Percentiles rank a stretch among this genome's conserved stretches.
These are phyloP conservation scores for Acromyrmex charruanus DNA, from an alignment of 1,140 invertebrate genomes.

Conservation along the genomic window DNA sequence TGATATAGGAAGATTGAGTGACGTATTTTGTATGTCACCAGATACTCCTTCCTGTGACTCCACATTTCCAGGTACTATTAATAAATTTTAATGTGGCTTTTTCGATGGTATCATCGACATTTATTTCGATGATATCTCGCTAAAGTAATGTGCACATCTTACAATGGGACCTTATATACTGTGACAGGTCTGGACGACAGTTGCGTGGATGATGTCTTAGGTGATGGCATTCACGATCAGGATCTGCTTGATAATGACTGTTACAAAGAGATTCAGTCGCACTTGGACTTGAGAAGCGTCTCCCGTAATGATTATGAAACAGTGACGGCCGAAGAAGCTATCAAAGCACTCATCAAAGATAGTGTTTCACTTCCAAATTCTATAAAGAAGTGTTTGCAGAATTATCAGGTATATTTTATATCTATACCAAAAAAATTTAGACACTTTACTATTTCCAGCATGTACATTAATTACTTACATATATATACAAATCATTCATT, in stretches of 20 bases:
- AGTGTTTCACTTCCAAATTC: conserved; percentile 87
- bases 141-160: conserved; percentile 8
- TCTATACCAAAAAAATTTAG: background rate
- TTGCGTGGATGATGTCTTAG: conserved; percentile 85
- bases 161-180: background rate
- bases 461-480: background rate
- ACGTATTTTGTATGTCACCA: conserved; percentile 82
- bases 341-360: conserved; percentile 86
- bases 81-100: background rate
- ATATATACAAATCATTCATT: conserved; percentile 8
- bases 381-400: conserved; percentile 79
- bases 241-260: conserved; percentile 85
- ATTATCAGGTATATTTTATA: conserved; percentile 79
- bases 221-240: conserved; percentile 85
- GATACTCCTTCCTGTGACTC: conserved; percentile 85
- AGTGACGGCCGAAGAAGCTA: conserved; percentile 82
- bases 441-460: background rate
- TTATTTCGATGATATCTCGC: background rate
- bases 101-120: background rate
- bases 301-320: conserved; percentile 72
- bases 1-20: conserved; percentile 78
- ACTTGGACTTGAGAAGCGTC: conserved; percentile 78
- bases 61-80: conserved; percentile 79
- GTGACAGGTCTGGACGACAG: conserved; percentile 83
- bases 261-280: conserved; percentile 83